Conservation (phyloP, 2,797 vertebrate genomes). For the Parotocinclus haroldoi region DNA sequence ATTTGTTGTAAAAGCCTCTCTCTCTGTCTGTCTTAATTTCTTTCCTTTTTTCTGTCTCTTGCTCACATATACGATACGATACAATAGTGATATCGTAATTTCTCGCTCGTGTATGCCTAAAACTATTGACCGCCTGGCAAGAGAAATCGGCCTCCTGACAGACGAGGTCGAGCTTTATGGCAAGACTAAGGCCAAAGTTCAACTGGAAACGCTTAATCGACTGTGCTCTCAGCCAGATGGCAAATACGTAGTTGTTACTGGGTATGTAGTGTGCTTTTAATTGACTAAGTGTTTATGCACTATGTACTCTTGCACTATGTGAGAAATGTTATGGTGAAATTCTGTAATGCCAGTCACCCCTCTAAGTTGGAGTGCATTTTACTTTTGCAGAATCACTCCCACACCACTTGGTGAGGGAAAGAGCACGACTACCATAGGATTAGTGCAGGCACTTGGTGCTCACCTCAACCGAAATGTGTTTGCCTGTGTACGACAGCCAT, state of each 20-base stretch:
- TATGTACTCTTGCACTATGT: not conserved
- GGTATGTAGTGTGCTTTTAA: constrained; percentile 65
- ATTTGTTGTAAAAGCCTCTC: not conserved
- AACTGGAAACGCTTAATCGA: constrained; percentile 78
- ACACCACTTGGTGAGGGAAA: constrained; percentile 97
- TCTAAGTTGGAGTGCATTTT: not conserved
- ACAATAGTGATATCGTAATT: constrained; percentile 94
- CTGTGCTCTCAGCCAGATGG: constrained; percentile 83
- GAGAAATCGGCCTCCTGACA: constrained; percentile 83
- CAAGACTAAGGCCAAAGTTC: constrained; percentile 90
- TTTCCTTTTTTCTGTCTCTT: not conserved
- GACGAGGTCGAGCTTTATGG: constrained; percentile 91
- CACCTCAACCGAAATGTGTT: constrained; percentile 91
- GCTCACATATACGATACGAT: too few species aligned
- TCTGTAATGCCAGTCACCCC: not conserved
- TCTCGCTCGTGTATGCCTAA: constrained; percentile 86
- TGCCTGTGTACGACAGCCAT: constrained; percentile 94
- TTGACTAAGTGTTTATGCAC: not conserved
- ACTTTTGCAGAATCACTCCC: constrained; percentile 85
- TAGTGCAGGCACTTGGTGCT: constrained; percentile 92
- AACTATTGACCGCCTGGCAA: constrained; percentile 75
- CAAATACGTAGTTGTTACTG: constrained; percentile 95
- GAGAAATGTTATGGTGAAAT: not conserved
- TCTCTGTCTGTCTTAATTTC: too few species aligned
- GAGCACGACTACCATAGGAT: constrained; percentile 92